phyloP scores from a whole-genome alignment of 2,888 invertebrate genomes.

The Gnatocerus cornutus region DNA sequence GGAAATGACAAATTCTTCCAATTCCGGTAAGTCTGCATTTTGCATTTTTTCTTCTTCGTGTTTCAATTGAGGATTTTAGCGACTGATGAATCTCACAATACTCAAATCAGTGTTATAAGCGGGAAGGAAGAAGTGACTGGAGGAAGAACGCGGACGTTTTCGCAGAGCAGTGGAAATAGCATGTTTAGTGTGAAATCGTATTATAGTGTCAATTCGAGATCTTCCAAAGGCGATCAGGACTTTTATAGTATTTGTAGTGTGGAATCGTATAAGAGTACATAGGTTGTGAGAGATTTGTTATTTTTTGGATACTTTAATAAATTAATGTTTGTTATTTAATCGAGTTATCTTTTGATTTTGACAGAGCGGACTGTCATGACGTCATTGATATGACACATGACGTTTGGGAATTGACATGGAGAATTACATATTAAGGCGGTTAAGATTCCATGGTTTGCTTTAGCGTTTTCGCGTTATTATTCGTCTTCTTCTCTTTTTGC shows the following conservation, averaged over 20 bases:
- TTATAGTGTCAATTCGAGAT: conserved; percentile 21
- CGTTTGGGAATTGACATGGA: too few species aligned
- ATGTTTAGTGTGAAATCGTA: conserved; percentile 19
- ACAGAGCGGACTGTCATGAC: too few species aligned
- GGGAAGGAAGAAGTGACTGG: conserved; percentile 4
- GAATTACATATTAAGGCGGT: too few species aligned
- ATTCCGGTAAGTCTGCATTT: conserved; percentile 5
- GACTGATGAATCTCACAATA: conserved; percentile 28
- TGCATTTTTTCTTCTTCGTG: not conserved
- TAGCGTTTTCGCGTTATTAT: too few species aligned
- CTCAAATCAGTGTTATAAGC: conserved; percentile 30
- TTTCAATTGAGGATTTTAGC: not conserved
- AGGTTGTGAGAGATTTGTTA: not conserved
- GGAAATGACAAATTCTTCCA: conserved; percentile 23
- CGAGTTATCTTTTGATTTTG: too few species aligned
- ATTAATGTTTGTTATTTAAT: too few species aligned
- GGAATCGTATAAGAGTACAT: conserved; percentile 34
- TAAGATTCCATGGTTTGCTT: too few species aligned
- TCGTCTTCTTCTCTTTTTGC: too few species aligned
- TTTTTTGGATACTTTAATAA: too few species aligned
- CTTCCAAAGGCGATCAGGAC: conserved; percentile 7
- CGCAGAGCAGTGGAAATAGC: conserved; percentile 17
- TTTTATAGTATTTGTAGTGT: conserved; percentile 31
- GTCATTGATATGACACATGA: too few species aligned
- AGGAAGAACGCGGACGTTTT: not conserved